Percentiles rank a stretch among this genome's conserved stretches.
phyloP scores from a whole-genome alignment of 2,797 vertebrate species.

The Macropus fuliginosus region DNA sequence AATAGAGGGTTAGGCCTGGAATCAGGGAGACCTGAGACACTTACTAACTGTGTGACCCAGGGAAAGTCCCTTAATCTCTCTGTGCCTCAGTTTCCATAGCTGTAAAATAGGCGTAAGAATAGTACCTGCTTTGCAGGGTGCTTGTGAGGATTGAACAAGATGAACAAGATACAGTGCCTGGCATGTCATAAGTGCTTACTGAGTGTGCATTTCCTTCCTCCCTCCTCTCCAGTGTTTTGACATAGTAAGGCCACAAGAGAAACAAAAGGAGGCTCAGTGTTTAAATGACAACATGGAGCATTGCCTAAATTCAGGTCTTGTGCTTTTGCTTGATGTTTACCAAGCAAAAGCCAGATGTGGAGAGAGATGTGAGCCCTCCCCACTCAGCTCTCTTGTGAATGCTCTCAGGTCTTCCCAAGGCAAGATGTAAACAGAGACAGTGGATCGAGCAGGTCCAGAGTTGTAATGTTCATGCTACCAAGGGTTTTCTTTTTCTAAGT shows the following conservation, averaged over 20 bases:
- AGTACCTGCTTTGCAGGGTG: background rate
- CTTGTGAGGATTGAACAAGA: background rate
- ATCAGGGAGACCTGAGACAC: background rate
- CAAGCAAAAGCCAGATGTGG: background rate
- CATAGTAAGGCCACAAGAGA: constrained; percentile 2
- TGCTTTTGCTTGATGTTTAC: background rate
- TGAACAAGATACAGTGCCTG: background rate
- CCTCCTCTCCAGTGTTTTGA: background rate
- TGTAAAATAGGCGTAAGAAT: background rate
- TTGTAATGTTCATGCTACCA: constrained; percentile 4
- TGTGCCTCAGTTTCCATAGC: background rate
- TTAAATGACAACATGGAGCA: background rate
- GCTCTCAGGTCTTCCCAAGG: constrained; percentile 4
- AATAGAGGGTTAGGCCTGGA: background rate
- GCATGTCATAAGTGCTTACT: background rate
- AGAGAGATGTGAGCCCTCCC: background rate
- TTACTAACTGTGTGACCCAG: background rate
- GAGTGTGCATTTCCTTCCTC: background rate
- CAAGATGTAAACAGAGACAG: background rate
- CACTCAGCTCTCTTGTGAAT: background rate
- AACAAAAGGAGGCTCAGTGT: background rate
- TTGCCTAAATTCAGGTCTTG: background rate
- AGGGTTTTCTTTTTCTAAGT: background rate
- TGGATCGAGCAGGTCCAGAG: background rate
- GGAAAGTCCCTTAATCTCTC: background rate